Conservation (phyloP, 2,888 invertebrate species). For the Heteromurus nitidus region DNA sequence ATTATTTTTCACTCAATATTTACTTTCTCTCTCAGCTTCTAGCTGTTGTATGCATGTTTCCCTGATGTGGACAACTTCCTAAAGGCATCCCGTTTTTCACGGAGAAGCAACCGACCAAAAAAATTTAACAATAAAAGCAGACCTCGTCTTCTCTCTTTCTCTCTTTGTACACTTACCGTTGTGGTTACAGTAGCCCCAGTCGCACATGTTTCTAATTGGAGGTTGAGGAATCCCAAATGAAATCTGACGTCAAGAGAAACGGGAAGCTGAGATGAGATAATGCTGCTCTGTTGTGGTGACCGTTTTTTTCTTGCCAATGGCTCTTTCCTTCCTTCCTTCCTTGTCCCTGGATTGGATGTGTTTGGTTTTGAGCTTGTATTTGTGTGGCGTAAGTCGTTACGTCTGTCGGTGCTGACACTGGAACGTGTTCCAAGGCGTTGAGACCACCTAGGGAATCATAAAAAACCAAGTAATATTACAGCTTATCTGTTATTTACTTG, state of each 20-base stretch:
- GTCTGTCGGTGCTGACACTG: not conserved
- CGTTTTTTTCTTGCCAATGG: not conserved
- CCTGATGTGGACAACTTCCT: not conserved
- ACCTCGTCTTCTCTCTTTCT: not conserved
- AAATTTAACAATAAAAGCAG: constrained; percentile 23
- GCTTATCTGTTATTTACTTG: too few relatives aligned
- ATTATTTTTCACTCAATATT: constrained; percentile 34
- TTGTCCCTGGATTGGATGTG: not conserved
- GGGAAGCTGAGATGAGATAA: not conserved
- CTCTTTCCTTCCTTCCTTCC: not conserved
- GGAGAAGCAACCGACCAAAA: not conserved
- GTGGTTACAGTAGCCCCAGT: constrained; percentile 72
- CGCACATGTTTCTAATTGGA: constrained; percentile 62
- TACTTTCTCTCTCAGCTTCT: constrained; percentile 35
- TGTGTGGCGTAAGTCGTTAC: not conserved
- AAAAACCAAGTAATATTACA: not conserved
- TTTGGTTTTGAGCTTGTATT: not conserved
- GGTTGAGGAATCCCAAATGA: constrained; percentile 51
- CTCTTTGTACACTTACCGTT: constrained; percentile 65
- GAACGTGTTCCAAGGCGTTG: too few relatives aligned
- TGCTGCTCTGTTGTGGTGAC: not conserved
- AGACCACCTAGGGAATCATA: constrained; percentile 7
- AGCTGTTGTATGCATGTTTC: not conserved
- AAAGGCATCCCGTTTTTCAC: too few relatives aligned
- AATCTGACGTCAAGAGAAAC: constrained; percentile 52